phyloP scores from a whole-genome alignment of 64 coral and sea anemone genomes.

The Pachyseris speciosa region DNA sequence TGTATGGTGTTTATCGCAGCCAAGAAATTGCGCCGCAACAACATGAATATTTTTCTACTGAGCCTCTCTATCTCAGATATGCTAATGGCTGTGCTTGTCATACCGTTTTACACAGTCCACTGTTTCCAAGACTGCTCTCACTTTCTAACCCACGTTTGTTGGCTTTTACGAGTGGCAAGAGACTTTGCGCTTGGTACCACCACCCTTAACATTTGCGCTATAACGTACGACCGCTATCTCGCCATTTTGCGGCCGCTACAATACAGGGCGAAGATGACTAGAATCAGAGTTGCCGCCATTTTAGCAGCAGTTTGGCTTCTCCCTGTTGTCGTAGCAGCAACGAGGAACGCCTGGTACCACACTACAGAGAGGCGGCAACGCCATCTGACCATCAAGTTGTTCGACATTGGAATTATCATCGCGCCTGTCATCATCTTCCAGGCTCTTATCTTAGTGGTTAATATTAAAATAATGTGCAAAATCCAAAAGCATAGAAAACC shows the following conservation, averaged over 20 bases:
- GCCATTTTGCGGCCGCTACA: constrained; percentile 62
- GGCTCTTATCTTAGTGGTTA: neutral
- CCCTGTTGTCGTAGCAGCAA: constrained; percentile 15
- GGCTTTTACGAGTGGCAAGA: constrained; percentile 29
- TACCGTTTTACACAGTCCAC: constrained; percentile 51
- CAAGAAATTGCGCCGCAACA: constrained; percentile 1
- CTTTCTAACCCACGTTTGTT: constrained; percentile 1
- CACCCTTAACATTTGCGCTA: constrained; percentile 57
- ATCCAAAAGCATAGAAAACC: constrained; percentile 9
- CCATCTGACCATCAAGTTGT: neutral
- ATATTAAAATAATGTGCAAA: constrained; percentile 15
- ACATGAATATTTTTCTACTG: constrained; percentile 73
- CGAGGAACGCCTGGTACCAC: constrained; percentile 6
- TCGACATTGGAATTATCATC: neutral
- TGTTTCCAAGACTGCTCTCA: constrained; percentile 41
- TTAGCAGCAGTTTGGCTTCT: constrained; percentile 29
- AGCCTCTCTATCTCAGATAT: constrained; percentile 61
- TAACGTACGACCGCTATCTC: constrained; percentile 57
- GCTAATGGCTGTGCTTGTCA: constrained; percentile 26
- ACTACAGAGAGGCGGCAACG: neutral
- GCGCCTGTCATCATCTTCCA: neutral
- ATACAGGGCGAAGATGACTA: constrained; percentile 26
- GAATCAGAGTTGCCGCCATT: neutral
- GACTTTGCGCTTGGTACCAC: constrained; percentile 16
- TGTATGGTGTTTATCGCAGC: constrained; percentile 27